Evolutionary conservation across 1,140 invertebrate species (phyloP), one percentile per base, ranked within the genome.

Genomic region (Drosophila grimshawi): DNA sequence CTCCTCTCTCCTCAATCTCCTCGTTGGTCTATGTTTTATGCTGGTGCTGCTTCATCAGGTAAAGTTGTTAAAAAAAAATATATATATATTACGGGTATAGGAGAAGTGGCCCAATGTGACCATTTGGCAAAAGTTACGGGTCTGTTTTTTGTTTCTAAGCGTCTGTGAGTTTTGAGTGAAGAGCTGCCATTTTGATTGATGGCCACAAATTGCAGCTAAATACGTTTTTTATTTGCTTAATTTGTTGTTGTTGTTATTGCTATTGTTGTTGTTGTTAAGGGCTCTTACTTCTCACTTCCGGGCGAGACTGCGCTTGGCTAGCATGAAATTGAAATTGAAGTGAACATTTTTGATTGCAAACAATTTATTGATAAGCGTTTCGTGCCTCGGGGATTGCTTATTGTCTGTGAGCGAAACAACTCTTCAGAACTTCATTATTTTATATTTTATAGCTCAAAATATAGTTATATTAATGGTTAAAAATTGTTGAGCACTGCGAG

Each of bases 201-300:
- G 86, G 75, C 78, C 75, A 67, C 85, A 89, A 89, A 89, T 89
- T 89, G 85, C 80, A 85, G 85, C 68, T 89, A 89, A 89, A 89
- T 89, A 89, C 77, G 80, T 85, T 89, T 89, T 88, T 89, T 88
- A 89, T 89, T 81, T 89, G 83, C 80, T 81, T 68, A 82, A 80
- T 67, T 76, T 19, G 19, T 19, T 0, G 55, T 51, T 61, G 45
- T 49, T 37, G 63, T 48, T 41, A 30, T 6, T 60, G 66, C 5
- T 49, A 39, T 41, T 56, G 11, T 43, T 48, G 5, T 33, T 43
- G 37, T 32, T 57, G 10, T 45, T 67, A 10, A 30, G 19, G 60
- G 59, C 10, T 5, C 27, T 5, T n/a, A 11, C 46, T 57, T 59
- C 63, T 32, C 71, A 72, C 66, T 81, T 81, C 79, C 81, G 81